A percentile compares a stretch with the other conserved stretches of the same genome.
Conservation (phyloP, 2,797 vertebrate species). For the Glossophaga mutica region DNA sequence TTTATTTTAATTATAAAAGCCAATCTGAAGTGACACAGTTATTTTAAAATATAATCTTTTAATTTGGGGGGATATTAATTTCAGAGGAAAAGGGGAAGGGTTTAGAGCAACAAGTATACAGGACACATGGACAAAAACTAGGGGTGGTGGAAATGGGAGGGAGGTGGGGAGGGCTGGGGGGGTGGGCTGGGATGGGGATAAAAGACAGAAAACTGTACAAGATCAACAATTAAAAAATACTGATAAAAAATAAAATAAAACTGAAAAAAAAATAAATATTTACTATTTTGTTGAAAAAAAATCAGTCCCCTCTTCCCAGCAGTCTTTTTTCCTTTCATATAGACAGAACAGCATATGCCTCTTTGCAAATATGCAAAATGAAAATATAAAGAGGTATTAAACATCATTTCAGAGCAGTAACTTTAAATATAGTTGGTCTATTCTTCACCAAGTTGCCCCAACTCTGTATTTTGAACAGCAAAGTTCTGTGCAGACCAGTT, state of each 20-base stretch:
- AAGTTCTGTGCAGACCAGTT: background rate
- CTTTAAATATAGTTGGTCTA: background rate
- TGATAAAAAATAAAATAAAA: too few relatives aligned
- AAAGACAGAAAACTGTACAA: too few relatives aligned
- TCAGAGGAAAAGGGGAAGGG: too few relatives aligned
- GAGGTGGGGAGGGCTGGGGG: too few relatives aligned
- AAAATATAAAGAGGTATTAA: background rate
- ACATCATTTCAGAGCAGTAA: background rate
- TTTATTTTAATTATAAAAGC: conserved; percentile 5
- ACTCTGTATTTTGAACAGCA: background rate
- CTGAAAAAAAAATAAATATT: too few relatives aligned
- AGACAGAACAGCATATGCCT: background rate
- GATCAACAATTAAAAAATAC: too few relatives aligned
- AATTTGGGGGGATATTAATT: background rate
- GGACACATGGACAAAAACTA: too few relatives aligned
- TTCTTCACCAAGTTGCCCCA: background rate
- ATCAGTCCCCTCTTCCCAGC: background rate
- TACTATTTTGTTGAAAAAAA: too few relatives aligned
- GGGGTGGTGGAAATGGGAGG: too few relatives aligned
- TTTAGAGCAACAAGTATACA: too few relatives aligned
- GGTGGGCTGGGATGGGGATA: too few relatives aligned
- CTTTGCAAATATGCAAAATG: conserved; percentile 16
- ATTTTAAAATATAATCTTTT: conserved; percentile 8
- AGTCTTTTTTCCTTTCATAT: background rate
- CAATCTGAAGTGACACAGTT: background rate